These are phyloP conservation scores for Indicator indicator DNA, from an alignment of 2,113 vertebrate species.

Conservation along the genomic window DNA sequence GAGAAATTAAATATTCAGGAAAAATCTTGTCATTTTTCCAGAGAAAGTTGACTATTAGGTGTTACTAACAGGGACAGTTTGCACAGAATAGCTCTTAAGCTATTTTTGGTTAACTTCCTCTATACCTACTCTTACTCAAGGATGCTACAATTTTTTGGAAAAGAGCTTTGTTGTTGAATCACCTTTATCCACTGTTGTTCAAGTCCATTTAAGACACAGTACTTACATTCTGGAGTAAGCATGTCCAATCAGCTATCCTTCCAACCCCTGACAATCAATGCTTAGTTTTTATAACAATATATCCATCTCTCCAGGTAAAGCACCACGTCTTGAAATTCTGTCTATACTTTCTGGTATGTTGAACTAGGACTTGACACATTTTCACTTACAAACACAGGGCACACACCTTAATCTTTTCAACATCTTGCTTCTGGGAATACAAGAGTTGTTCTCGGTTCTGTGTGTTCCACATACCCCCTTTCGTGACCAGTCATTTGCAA, in stretches of 20 bases:
- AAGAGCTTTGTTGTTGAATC: not conserved
- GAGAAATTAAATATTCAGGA: not conserved
- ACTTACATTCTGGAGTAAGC: not conserved
- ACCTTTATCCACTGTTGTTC: not conserved
- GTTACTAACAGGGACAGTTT: not conserved
- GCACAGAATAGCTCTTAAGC: not conserved
- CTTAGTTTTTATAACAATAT: not conserved
- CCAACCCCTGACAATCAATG: not conserved
- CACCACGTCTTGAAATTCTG: not conserved
- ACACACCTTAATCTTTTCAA: not conserved
- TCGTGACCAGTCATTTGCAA: not conserved
- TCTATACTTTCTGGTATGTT: not conserved
- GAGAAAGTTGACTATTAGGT: not conserved
- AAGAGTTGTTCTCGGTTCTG: not conserved
- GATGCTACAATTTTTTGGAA: not conserved
- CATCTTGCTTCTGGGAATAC: not conserved
- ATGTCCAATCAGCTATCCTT: not conserved
- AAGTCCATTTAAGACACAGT: not conserved
- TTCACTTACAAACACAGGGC: not conserved
- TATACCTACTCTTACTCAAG: not conserved
- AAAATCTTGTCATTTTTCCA: not conserved
- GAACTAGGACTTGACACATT: not conserved
- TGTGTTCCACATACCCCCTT: not conserved
- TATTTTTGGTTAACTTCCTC: not conserved
- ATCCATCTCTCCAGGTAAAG: not conserved